A percentile compares a stretch with the other conserved stretches of the same genome.
These are phyloP conservation scores for Sitta europaea DNA, from an alignment of 2,113 vertebrate genomes.

Conservation along the genomic window DNA sequence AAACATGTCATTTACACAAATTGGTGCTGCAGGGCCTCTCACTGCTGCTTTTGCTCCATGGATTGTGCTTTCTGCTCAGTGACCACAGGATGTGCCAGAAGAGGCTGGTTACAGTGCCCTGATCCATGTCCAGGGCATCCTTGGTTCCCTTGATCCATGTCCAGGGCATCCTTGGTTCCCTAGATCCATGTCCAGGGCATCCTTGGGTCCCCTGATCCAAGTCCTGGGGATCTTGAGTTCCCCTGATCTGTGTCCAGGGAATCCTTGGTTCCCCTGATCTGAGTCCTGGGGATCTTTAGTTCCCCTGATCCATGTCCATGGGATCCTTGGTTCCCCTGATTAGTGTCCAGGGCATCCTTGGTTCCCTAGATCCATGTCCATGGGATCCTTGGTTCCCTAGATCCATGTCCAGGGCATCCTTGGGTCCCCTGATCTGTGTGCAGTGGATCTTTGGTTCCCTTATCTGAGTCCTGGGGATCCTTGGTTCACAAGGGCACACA, in stretches of 20 bases:
- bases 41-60: background rate
- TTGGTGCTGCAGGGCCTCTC: background rate
- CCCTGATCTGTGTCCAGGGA: no score
- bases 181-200: background rate
- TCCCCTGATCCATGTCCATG: no score
- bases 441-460: background rate
- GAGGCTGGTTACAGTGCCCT: background rate
- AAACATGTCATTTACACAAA: background rate
- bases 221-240: background rate
- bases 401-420: no score
- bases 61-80: background rate
- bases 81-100: background rate
- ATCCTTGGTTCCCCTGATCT: background rate
- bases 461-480: rapidly evolving
- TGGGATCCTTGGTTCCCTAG: no score
- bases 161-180: background rate
- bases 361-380: background rate
- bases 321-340: background rate
- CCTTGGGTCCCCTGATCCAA: no score
- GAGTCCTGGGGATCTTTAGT: background rate
- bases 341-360: no score
- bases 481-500: background rate
- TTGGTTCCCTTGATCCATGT: no score
- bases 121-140: no score
- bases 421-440: background rate